Evolutionary conservation across 2,888 invertebrate species (phyloP), one percentile per base, ranked within the genome.

Genomic region (Aproaerema taeniolella): DNA sequence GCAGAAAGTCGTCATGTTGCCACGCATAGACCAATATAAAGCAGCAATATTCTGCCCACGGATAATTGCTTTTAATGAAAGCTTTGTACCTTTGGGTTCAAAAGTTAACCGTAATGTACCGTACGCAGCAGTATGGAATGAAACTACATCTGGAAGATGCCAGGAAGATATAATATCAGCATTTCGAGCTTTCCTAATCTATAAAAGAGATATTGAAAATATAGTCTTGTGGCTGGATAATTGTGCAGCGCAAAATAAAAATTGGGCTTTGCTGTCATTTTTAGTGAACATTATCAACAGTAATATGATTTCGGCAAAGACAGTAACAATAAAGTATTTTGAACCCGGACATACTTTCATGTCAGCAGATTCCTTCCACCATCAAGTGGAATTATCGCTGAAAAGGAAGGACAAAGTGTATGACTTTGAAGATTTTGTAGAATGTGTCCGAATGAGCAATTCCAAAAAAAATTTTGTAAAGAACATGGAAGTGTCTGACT

Each of bases 1-100:
- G 36, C 42, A 53, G 42, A 53, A 51, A 42, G 49, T 53, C 6
- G 42, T 50, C 15, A 47, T 53, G 48, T 30, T 53, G 11, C 51
- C 51, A 9, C 26, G 49, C 36, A 43, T 49, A 24, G 47, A 53
- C 8, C 33, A 40, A 31, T 50, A 39, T 20, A 51, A 51, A 42
- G 16, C 31, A 8, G 41, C 43, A 11, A 46, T 51, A 30, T 53
- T 52, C 41, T 46, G 39, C 29, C 47, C 42, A 8, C 15, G 50
- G 20, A 39, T 54, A 12, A 44, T 52, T 30, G 44, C 42, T 10
- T 54, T 44, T 26, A 50, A 52, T 26, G 46, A 50, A 46, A 47
- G 46, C 38, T 50, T 49, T 30, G 46, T 49, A 4, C 43, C 49
- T 11, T 11, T 46, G 8, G 26, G 35, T 1, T 14, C 9, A 15